Evolutionary conservation across 2,888 invertebrate species (phyloP).

Genomic region (Hermaeophaga mercurialis): DNA sequence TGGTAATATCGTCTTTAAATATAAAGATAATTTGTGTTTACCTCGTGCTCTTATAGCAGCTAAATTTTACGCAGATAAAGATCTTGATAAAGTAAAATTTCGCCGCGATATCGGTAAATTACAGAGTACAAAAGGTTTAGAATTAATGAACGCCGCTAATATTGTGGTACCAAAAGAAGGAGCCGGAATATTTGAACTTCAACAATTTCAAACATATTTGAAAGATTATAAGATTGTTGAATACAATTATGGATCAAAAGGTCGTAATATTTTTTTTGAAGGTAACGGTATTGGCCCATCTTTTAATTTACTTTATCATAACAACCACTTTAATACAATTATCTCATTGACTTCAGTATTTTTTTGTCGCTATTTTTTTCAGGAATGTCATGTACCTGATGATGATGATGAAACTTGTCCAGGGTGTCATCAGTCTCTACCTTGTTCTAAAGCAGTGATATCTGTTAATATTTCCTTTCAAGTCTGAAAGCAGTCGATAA

Average conservation of each 20-base stretch:
- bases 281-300: conserved; percentile 12
- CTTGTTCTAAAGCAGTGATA: too few species aligned
- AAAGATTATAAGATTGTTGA: conserved; percentile 14
- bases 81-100: conserved; percentile 22
- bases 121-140: conserved; percentile 7
- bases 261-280: too few species aligned
- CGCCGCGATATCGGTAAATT: conserved; percentile 14
- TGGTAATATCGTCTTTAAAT: too few species aligned
- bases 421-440: too few species aligned
- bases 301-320: conserved; percentile 26
- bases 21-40: conserved; percentile 36
- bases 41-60: conserved; percentile 32
- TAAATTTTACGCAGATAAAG: conserved; percentile 23
- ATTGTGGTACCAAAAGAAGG: conserved; percentile 19
- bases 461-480: too few species aligned
- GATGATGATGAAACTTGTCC: too few species aligned
- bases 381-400: conserved; percentile 15
- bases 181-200: conserved; percentile 14
- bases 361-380: conserved; percentile 20
- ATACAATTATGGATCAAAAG: conserved; percentile 17
- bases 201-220: conserved; percentile 18
- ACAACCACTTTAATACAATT: conserved; percentile 25
- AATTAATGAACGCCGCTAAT: conserved; percentile 1
- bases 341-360: conserved; percentile 23
- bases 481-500: too few species aligned